A percentile compares a stretch with the other conserved stretches of the same genome.
Evolutionary conservation across 1,140 invertebrate genomes (phyloP).

Genomic region (Ips typographus): DNA sequence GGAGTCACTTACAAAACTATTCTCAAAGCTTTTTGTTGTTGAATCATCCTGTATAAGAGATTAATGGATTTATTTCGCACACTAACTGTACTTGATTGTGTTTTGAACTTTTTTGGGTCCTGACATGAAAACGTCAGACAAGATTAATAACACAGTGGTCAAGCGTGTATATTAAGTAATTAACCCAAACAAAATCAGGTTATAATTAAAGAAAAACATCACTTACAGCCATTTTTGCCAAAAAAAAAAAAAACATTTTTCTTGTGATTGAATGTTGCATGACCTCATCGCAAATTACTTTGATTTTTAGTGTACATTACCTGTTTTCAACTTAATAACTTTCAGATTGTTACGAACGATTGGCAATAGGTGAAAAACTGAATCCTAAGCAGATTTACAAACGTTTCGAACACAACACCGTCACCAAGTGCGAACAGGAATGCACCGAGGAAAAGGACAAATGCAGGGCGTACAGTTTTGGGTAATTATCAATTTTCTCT

Average conservation of each 20-base stretch:
- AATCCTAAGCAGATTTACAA: slow-evolving; percentile 45
- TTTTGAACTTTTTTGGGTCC: too few relatives aligned
- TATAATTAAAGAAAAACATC: not conserved
- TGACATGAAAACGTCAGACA: too few relatives aligned
- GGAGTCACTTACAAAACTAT: too few relatives aligned
- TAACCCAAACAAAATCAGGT: too few relatives aligned
- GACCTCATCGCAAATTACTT: not conserved
- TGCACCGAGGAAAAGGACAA: slow-evolving; percentile 47
- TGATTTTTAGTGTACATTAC: not conserved
- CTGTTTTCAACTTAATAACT: slow-evolving; percentile 18
- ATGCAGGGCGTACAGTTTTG: slow-evolving; percentile 50
- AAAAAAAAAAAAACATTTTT: not conserved
- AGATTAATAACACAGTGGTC: too few relatives aligned
- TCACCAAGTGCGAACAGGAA: slow-evolving; percentile 46
- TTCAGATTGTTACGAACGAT: slow-evolving; percentile 51
- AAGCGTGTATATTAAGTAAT: too few relatives aligned
- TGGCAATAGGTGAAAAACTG: slow-evolving; percentile 48
- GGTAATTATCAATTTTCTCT: slow-evolving; percentile 40
- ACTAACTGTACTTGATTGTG: too few relatives aligned
- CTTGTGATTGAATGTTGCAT: not conserved
- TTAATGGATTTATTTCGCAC: too few relatives aligned
- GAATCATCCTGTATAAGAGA: too few relatives aligned
- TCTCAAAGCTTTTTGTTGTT: too few relatives aligned
- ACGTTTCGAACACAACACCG: slow-evolving; percentile 43
- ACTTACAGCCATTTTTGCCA: not conserved